These are phyloP conservation scores for Picus viridis DNA, from an alignment of 2,797 vertebrate species.

Conservation along the genomic window DNA sequence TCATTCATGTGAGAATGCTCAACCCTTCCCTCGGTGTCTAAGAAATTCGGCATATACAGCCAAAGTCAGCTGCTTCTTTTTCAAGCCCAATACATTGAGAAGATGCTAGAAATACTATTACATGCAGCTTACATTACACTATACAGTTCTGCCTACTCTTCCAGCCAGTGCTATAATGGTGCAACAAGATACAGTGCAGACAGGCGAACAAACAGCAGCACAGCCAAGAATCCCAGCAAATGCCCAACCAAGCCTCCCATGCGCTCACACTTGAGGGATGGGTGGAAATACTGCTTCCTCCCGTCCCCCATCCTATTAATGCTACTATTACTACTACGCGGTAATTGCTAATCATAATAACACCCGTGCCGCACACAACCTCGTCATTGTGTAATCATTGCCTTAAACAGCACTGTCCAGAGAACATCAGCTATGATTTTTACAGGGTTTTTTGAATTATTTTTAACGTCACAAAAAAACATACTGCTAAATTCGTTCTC, in stretches of 20 bases:
- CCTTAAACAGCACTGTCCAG: not conserved
- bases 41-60: not conserved
- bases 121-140: not conserved
- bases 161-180: slow-evolving; percentile 22
- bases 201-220: not conserved
- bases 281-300: not conserved
- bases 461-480: not conserved
- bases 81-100: not conserved
- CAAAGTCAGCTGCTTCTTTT: not conserved
- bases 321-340: not conserved
- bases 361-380: not conserved
- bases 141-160: not conserved
- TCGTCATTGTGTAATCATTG: not conserved
- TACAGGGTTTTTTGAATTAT: not conserved
- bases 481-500: not conserved
- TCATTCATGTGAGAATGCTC: not conserved
- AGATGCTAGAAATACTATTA: slow-evolving; percentile 31
- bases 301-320: not conserved
- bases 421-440: not conserved
- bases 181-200: not conserved
- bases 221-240: not conserved
- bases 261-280: not conserved
- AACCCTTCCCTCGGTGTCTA: not conserved
- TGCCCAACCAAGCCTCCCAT: not conserved
- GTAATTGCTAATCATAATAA: not conserved